A percentile compares a stretch with the other conserved stretches of the same genome.
phyloP scores from a whole-genome alignment of 2,888 invertebrate species.

The Apodemia zela region DNA sequence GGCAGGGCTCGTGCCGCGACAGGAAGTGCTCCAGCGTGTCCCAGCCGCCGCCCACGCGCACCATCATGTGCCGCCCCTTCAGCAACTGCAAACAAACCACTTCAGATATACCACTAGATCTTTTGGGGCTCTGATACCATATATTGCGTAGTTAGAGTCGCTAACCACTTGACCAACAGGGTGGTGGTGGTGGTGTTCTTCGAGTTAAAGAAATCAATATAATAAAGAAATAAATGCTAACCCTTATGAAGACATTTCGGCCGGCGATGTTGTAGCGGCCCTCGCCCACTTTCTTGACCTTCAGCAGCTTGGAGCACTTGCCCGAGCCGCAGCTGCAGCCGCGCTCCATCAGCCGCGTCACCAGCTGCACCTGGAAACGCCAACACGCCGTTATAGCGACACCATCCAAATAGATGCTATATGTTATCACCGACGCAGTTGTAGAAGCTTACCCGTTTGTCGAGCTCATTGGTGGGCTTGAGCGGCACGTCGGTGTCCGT shows the following conservation, averaged over 20 bases:
- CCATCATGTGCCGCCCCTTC: constrained; percentile 97
- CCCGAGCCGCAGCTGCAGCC: constrained; percentile 87
- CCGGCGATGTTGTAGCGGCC: constrained; percentile 93
- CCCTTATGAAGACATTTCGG: constrained; percentile 92
- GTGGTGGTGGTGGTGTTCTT: too few species aligned
- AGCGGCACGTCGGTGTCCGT: constrained; percentile 85
- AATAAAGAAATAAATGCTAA: constrained; percentile 67
- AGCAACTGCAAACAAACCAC: constrained; percentile 82
- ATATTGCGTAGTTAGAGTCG: too few species aligned
- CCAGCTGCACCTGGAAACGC: constrained; percentile 80
- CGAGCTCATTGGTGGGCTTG: constrained; percentile 84
- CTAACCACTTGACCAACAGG: too few species aligned
- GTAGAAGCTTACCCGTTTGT: constrained; percentile 70
- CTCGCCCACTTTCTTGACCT: constrained; percentile 90
- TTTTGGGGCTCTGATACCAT: not conserved
- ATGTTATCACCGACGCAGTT: too few species aligned
- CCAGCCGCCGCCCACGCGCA: constrained; percentile 96
- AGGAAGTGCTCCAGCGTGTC: constrained; percentile 96
- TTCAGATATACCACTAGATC: not conserved
- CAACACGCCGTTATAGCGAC: not conserved
- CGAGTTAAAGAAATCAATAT: too few species aligned
- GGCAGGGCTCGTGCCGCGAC: constrained; percentile 92
- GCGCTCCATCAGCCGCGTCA: constrained; percentile 86
- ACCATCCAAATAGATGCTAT: not conserved
- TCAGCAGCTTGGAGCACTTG: constrained; percentile 86